Percentiles rank a stretch among this genome's conserved stretches.
Conservation (phyloP, 1,140 invertebrate genomes). For the Popillia japonica region DNA sequence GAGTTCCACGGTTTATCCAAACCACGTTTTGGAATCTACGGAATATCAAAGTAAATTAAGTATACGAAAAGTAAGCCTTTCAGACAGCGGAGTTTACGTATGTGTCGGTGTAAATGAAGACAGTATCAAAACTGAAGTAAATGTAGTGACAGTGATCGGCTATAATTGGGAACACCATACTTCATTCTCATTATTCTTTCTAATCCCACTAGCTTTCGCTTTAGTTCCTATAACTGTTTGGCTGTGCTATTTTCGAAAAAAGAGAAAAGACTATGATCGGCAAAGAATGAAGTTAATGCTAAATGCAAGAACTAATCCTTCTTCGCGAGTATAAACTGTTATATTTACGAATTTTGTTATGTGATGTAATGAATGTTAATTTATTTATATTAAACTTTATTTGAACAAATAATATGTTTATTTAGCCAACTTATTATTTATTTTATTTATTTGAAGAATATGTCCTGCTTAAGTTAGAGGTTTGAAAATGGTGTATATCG, state of each 20-base stretch:
- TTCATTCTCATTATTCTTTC: constrained; percentile 51
- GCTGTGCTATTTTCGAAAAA: constrained; percentile 53
- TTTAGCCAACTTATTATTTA: too few relatives aligned
- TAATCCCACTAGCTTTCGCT: constrained; percentile 51
- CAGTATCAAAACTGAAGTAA: constrained; percentile 38
- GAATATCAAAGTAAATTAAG: constrained; percentile 55
- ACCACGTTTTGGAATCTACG: constrained; percentile 44
- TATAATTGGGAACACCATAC: constrained; percentile 41
- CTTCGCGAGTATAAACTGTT: background rate
- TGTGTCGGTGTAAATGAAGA: constrained; percentile 55
- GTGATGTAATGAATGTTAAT: constrained; percentile 13
- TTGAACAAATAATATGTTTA: too few relatives aligned
- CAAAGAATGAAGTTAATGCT: constrained; percentile 28
- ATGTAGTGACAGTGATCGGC: constrained; percentile 36
- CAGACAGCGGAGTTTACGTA: constrained; percentile 54
- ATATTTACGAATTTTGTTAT: background rate
- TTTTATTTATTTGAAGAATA: too few relatives aligned
- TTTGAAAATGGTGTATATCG: too few relatives aligned
- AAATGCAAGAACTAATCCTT: background rate
- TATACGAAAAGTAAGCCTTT: constrained; percentile 51
- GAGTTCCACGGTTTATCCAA: constrained; percentile 42
- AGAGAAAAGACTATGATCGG: constrained; percentile 42
- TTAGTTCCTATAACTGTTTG: constrained; percentile 52
- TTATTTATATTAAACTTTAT: background rate
- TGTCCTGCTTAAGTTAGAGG: too few relatives aligned